These are phyloP conservation scores for Melanogrammus aeglefinus DNA, from an alignment of 2,797 vertebrate species.

Conservation along the genomic window DNA sequence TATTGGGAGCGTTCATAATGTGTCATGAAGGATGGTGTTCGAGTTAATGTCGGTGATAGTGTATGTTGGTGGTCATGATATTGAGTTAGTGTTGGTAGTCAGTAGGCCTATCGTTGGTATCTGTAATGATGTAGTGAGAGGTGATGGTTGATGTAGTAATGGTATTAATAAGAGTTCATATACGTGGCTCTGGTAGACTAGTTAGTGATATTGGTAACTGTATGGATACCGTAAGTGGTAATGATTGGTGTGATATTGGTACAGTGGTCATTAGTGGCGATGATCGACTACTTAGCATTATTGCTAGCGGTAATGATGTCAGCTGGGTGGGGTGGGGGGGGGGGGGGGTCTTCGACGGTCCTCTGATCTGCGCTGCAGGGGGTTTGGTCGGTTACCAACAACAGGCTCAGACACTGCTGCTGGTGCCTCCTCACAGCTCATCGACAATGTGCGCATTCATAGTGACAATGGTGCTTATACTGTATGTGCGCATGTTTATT, in stretches of 20 bases:
- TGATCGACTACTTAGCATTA: not conserved
- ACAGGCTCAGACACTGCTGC: slow-evolving; percentile 46
- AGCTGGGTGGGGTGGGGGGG: slow-evolving; percentile 6
- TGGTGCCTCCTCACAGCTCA: not conserved
- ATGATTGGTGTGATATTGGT: too few species aligned
- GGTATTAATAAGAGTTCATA: not conserved
- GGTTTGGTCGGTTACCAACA: slow-evolving; percentile 62
- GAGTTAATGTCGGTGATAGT: not conserved
- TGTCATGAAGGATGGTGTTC: not conserved
- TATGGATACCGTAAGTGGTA: too few species aligned
- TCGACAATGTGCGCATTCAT: not conserved
- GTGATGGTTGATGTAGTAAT: not conserved
- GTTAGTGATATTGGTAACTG: not conserved
- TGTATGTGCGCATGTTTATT: slow-evolving; percentile 3
- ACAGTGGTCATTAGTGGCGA: not conserved
- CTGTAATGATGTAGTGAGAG: not conserved
- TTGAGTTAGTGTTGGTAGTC: not conserved
- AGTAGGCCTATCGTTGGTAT: not conserved
- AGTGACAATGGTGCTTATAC: slow-evolving; percentile 1
- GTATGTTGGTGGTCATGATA: not conserved
- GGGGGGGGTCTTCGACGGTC: slow-evolving; percentile 39
- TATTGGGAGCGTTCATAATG: not conserved
- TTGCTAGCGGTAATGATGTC: not conserved
- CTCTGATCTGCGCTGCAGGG: slow-evolving; percentile 48
- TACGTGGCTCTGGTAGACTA: not conserved